A percentile compares a stretch with the other conserved stretches of the same genome.
phyloP scores from a whole-genome alignment of 2,888 invertebrate genomes.

The Noctua janthe region DNA sequence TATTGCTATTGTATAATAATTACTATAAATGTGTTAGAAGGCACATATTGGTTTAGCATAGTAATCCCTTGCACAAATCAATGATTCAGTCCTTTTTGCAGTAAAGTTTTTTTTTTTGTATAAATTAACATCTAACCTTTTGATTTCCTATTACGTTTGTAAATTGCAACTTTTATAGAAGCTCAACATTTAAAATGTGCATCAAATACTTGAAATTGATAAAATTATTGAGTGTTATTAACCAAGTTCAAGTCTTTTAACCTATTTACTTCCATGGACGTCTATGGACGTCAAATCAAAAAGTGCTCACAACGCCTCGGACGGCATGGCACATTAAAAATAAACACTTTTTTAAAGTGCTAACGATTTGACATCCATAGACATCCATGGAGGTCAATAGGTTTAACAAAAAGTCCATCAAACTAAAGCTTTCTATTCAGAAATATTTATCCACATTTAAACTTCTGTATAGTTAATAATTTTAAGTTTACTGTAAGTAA shows the following conservation, averaged over 20 bases:
- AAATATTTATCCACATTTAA: not conserved
- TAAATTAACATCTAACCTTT: not conserved
- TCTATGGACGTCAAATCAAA: no score
- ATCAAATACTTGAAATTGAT: not conserved
- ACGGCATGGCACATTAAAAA: no score
- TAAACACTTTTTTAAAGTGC: no score
- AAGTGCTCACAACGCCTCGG: no score
- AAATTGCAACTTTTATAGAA: not conserved
- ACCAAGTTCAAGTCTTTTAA: not conserved
- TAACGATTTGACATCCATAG: no score
- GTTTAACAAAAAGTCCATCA: not conserved
- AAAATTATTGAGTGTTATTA: not conserved
- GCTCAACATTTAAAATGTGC: not conserved
- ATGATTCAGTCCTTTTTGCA: slow-evolving; percentile 6
- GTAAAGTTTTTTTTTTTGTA: not conserved
- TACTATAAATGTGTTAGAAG: slow-evolving; percentile 16
- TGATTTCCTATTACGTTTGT: not conserved
- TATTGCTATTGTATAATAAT: slow-evolving; percentile 9
- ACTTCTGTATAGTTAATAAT: not conserved
- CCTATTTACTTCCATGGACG: no score
- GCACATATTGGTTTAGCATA: slow-evolving; percentile 39
- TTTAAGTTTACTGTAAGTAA: not conserved
- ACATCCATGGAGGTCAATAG: no score
- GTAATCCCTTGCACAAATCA: slow-evolving; percentile 52
- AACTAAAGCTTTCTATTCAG: not conserved